phyloP scores from a whole-genome alignment of 2,113 vertebrate genomes.

The Pleuronectes platessa region DNA sequence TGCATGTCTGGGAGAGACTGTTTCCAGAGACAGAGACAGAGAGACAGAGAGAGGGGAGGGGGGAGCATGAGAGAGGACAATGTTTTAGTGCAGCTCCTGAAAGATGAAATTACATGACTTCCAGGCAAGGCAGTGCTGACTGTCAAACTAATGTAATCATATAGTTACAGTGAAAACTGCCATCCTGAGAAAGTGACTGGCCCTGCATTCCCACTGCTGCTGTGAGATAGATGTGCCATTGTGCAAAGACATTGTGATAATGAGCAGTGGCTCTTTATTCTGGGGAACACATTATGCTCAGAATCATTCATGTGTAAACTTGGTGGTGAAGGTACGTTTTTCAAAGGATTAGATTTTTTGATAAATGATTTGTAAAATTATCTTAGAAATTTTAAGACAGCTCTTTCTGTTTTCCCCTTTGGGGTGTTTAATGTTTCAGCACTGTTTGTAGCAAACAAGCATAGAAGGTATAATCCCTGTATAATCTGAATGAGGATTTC shows the following conservation, averaged over 20 bases:
- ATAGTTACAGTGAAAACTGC: conserved; percentile 26
- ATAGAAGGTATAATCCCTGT: conserved; percentile 6
- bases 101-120: conserved; percentile 39
- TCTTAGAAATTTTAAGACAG: neutral
- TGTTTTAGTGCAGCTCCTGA: conserved; percentile 15
- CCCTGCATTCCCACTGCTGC: conserved; percentile 22
- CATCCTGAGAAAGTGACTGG: conserved; percentile 34
- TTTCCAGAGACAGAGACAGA: neutral
- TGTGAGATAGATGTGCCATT: neutral
- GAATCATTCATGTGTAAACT: too few species aligned
- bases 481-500: conserved; percentile 21
- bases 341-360: too few species aligned
- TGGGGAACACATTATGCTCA: too few species aligned
- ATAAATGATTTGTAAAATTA: too few species aligned
- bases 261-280: too few species aligned
- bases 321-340: too few species aligned
- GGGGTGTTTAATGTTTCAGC: neutral
- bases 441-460: neutral
- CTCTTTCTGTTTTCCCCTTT: neutral
- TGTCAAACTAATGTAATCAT: conserved; percentile 51
- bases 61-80: neutral
- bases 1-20: conserved; percentile 96
- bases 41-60: too few species aligned
- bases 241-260: too few species aligned
- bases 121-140: conserved; percentile 27